Evolutionary conservation across 2,797 vertebrate species (phyloP), one percentile per base, ranked within the genome.

Genomic region (Telmatherina bonti): DNA sequence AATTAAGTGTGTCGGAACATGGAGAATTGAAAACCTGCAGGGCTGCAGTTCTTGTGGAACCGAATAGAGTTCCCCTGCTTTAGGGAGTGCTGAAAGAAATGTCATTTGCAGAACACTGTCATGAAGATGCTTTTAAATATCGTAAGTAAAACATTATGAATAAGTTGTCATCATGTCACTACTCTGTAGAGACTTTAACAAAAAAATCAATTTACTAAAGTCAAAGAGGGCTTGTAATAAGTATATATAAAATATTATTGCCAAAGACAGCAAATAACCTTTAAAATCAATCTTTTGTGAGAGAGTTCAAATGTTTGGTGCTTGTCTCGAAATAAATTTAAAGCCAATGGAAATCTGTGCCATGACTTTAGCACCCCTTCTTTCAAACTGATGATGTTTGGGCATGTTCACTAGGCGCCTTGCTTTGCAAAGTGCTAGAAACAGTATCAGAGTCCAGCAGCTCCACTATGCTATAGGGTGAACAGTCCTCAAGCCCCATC

Each of bases 381-480:
- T 35, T 54, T 97, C 90, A 99, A 75, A 99, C 96, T 7, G 95
- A 93, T 0, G 97, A 99, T 0, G 97, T 97, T 90, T 98, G 96
- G 66, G 96, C 94, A 0, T 91, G 93, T 83, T 97, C 96, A 0
- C 91, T 92, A 13, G 95, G 93, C 7, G 93, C 94, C 71, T 94
- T 95, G 82, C 95, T 96, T 72, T 98, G 97, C 63, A 98, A 93
- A 74, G 93, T 98, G 70, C 96, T 93, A 38, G 95, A 97, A 69
- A 98, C 87, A 1, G 96, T 98, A 85, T 99, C 97, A 0, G 97
- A 98, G 88, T 99, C 98, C 24, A 99, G 95, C 58, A 99, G 91
- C 92, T 99, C 98, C 0, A 99, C 97, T 8, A 99, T 95, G 81
- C 97, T 99, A 47, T 99, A 99, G 0, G 98, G 98, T 5, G 97